phyloP scores from a whole-genome alignment of 2,888 invertebrate genomes.

The Eupithecia subfuscata region DNA sequence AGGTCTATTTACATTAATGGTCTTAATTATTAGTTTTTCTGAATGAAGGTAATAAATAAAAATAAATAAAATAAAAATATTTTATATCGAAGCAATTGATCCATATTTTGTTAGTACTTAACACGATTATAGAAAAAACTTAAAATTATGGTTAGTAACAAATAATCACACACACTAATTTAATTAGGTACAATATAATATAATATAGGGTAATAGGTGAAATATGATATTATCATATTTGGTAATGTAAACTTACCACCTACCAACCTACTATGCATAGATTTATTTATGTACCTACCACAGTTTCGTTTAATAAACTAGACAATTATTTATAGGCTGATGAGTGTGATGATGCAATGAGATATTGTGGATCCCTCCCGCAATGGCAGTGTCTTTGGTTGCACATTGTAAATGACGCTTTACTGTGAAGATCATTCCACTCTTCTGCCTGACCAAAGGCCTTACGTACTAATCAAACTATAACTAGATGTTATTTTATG shows the following conservation, averaged over 20 bases:
- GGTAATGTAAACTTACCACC: neutral
- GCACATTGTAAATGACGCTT: neutral
- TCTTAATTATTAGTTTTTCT: neutral
- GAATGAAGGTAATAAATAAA: neutral
- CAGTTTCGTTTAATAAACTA: neutral
- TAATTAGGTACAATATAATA: too few relatives aligned
- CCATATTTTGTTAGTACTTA: too few relatives aligned
- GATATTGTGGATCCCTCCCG: neutral
- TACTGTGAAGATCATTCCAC: neutral
- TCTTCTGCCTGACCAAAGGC: neutral
- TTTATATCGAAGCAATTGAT: too few relatives aligned
- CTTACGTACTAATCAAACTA: neutral
- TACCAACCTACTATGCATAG: neutral
- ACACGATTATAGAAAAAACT: too few relatives aligned
- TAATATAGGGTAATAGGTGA: too few relatives aligned
- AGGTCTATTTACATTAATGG: neutral
- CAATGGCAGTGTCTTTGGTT: too few relatives aligned
- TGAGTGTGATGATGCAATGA: too few relatives aligned
- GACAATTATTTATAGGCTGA: too few relatives aligned
- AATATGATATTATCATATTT: too few relatives aligned
- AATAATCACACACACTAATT: too few relatives aligned
- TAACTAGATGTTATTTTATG: neutral
- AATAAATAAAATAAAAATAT: too few relatives aligned
- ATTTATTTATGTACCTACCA: neutral
- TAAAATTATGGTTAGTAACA: too few relatives aligned